Evolutionary conservation across 1,140 invertebrate genomes (phyloP).

Genomic region (Parasteatoda tepidariorum): DNA sequence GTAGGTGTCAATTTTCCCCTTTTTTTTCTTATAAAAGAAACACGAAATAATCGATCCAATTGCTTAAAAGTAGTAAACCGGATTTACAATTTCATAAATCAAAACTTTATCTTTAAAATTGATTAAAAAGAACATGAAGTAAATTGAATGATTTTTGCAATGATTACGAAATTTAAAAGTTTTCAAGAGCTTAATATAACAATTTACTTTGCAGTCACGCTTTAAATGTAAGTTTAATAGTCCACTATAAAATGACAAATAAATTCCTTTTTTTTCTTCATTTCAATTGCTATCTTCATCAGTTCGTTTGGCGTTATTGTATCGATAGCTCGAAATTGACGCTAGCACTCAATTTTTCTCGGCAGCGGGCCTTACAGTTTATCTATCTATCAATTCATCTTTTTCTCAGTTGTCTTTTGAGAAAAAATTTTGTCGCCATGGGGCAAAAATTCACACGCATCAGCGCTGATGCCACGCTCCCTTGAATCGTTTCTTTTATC

Average conservation of each 20-base stretch:
- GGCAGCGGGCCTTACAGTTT: not conserved
- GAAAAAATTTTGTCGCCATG: constrained; percentile 40
- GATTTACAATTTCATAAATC: no score
- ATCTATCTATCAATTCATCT: constrained; percentile 25
- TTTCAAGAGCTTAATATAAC: no score
- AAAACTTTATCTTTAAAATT: no score
- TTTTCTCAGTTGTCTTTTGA: not conserved
- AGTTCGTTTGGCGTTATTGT: not conserved
- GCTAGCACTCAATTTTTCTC: constrained; percentile 30
- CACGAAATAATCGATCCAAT: no score
- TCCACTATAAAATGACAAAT: not conserved
- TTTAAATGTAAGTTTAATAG: constrained; percentile 14
- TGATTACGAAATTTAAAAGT: no score
- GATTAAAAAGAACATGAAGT: no score
- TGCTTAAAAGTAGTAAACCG: no score
- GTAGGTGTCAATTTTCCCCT: no score
- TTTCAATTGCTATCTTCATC: not conserved
- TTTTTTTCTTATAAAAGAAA: no score
- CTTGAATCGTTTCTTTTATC: constrained; percentile 12
- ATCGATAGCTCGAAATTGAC: not conserved
- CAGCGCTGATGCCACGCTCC: constrained; percentile 31
- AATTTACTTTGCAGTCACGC: not conserved
- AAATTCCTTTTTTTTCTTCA: not conserved
- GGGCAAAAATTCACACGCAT: constrained; percentile 50
- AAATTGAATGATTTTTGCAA: no score